phyloP scores from a whole-genome alignment of 2,888 invertebrate species.

The Liodrosophila aerea region DNA sequence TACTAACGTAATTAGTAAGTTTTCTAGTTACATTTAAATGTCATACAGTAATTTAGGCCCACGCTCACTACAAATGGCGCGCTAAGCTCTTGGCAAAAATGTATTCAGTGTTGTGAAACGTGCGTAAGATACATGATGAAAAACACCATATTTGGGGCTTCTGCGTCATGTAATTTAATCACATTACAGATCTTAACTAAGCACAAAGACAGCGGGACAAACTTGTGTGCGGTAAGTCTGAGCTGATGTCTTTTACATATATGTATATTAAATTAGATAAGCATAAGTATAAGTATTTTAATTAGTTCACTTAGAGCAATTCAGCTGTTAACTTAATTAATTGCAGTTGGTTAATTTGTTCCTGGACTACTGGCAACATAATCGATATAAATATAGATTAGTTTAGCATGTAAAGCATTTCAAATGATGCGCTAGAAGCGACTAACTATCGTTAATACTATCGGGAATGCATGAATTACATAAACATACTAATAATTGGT shows the following conservation, averaged over 20 bases:
- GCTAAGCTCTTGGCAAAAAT: slow-evolving; percentile 65
- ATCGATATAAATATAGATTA: slow-evolving; percentile 44
- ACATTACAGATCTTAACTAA: slow-evolving; percentile 46
- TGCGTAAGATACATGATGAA: slow-evolving; percentile 39
- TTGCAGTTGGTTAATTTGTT: slow-evolving; percentile 59
- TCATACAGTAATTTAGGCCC: slow-evolving; percentile 52
- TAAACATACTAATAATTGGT: not conserved
- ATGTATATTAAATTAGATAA: slow-evolving; percentile 48
- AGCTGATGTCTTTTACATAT: slow-evolving; percentile 42
- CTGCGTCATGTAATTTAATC: slow-evolving; percentile 42
- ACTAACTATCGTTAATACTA: not conserved
- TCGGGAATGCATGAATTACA: not conserved
- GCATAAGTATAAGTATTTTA: slow-evolving; percentile 46
- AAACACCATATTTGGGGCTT: slow-evolving; percentile 10
- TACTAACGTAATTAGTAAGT: slow-evolving; percentile 71
- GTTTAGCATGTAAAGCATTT: slow-evolving; percentile 55
- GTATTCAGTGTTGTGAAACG: slow-evolving; percentile 39
- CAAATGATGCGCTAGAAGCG: slow-evolving; percentile 15
- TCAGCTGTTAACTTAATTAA: slow-evolving; percentile 59
- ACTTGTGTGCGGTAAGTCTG: slow-evolving; percentile 23
- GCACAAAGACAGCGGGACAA: slow-evolving; percentile 43
- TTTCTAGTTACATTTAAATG: slow-evolving; percentile 63
- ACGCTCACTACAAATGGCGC: slow-evolving; percentile 36
- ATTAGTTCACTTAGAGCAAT: slow-evolving; percentile 63
- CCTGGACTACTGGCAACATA: slow-evolving; percentile 72